Evolutionary conservation across 2,888 invertebrate genomes (phyloP).

Genomic region (Serrognathus titanus): DNA sequence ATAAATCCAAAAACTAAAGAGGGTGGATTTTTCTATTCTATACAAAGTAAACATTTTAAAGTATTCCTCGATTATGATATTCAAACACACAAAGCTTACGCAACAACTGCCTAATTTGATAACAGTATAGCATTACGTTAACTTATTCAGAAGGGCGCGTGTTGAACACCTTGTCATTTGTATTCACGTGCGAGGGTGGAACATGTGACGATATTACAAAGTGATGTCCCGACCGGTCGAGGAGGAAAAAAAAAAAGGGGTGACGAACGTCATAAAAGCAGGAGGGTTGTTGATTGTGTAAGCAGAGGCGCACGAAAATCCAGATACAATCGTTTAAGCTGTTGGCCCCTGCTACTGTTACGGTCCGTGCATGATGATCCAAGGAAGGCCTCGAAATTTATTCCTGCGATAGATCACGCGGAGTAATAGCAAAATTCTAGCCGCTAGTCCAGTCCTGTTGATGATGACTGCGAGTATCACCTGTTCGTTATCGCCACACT

Average conservation of each 20-base stretch:
- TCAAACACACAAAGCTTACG: background rate
- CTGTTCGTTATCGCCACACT: constrained; percentile 1
- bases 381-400: no score
- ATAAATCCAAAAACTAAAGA: no score
- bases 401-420: no score
- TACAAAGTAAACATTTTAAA: background rate
- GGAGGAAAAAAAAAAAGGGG: background rate
- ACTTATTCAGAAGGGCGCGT: constrained; percentile 4
- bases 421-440: no score
- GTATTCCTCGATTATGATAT: background rate
- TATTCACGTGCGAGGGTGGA: constrained; percentile 9
- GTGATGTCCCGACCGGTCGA: background rate
- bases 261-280: background rate
- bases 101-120: constrained; percentile 8
- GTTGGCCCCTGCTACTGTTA: background rate
- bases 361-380: background rate
- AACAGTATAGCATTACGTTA: background rate
- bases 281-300: background rate
- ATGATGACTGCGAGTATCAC: background rate
- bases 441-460: no score
- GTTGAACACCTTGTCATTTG: constrained; percentile 15
- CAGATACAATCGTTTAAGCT: background rate
- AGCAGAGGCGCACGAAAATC: background rate
- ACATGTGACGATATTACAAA: constrained; percentile 9
- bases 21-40: background rate